Conservation (phyloP, 2,113 vertebrate species). For the Lampris megalopsis region DNA sequence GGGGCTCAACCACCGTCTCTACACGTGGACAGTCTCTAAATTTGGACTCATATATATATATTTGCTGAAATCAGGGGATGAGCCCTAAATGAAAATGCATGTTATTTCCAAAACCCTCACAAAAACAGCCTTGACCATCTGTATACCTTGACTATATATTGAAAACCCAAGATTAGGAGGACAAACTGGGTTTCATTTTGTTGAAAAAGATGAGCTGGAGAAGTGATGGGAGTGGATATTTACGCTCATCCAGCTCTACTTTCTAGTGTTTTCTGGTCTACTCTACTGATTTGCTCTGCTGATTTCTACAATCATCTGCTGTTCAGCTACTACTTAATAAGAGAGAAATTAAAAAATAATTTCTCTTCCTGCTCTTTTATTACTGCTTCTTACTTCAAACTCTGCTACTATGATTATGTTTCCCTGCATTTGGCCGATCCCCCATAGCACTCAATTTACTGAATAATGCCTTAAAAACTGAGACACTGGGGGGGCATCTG, state of each 20-base stretch:
- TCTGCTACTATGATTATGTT: too few relatives aligned
- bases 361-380: too few relatives aligned
- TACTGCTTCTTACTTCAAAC: too few relatives aligned
- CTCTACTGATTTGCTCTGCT: neutral
- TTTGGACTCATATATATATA: neutral
- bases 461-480: too few relatives aligned
- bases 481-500: too few relatives aligned
- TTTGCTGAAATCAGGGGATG: conserved; percentile 3
- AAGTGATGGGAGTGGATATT: neutral
- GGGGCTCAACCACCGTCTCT: conserved; percentile 26
- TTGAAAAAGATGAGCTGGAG: neutral
- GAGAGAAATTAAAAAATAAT: too few relatives aligned
- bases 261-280: neutral
- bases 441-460: too few relatives aligned
- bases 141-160: neutral
- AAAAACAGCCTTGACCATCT: neutral
- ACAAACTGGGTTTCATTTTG: neutral
- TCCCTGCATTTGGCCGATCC: too few relatives aligned
- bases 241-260: neutral
- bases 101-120: neutral
- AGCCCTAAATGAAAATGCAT: conserved; percentile 1
- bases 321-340: neutral
- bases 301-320: neutral
- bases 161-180: neutral
- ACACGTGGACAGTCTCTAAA: neutral